A percentile compares a stretch with the other conserved stretches of the same genome.
phyloP scores from a whole-genome alignment of 2,113 vertebrate genomes.

The Tiliqua scincoides region DNA sequence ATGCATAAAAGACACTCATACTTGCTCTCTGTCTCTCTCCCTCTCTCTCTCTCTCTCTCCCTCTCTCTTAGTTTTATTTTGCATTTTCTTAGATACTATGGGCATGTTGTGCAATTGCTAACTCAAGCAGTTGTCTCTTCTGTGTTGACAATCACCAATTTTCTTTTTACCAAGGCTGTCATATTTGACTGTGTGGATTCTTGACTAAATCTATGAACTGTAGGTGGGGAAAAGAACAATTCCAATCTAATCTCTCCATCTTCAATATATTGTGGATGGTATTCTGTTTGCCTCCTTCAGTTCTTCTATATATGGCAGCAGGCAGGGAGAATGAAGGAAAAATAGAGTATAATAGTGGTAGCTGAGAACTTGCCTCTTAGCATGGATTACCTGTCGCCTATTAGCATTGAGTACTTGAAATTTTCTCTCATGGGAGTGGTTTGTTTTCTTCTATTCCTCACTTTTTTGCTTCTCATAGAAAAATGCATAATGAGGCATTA shows the following conservation, averaged over 20 bases:
- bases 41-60: background rate
- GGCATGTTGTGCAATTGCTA: background rate
- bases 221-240: background rate
- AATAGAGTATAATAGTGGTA: background rate
- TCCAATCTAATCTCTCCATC: background rate
- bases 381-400: background rate
- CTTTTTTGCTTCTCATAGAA: background rate
- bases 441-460: background rate
- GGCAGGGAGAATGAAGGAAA: background rate
- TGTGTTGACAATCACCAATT: background rate
- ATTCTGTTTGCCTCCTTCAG: background rate
- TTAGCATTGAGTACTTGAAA: background rate
- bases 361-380: background rate
- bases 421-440: no score
- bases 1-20: no score
- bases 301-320: background rate
- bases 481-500: conserved; percentile 10
- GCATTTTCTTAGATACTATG: background rate
- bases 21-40: no score
- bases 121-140: background rate
- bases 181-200: no score
- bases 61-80: no score
- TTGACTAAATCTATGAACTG: background rate
- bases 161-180: background rate
- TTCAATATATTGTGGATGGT: background rate